Evolutionary conservation across 2,888 invertebrate species (phyloP), one percentile per base, ranked within the genome.

Genomic region (Hemistola chrysoprasaria): DNA sequence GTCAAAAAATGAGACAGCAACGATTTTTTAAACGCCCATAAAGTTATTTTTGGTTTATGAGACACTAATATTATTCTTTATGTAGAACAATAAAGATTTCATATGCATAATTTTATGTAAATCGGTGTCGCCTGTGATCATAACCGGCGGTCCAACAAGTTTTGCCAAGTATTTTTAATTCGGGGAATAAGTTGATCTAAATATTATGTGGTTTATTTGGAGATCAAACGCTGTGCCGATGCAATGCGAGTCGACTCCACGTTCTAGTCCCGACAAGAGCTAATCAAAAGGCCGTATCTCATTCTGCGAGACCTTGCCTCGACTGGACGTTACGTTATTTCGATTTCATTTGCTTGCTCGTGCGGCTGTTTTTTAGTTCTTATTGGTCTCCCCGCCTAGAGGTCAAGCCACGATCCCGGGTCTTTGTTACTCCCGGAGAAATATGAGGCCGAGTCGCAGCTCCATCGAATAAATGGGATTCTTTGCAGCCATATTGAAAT

Each of bases 341-440:
- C 87, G 86, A 84, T 87, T 86, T 85, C 87, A 87, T 87, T 88
- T 87, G 85, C 85, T 76, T 84, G 80, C 78, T 82, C 85, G 83
- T 82, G 86, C 76, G 65, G 56, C 47, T 44, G 68, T 77, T 79
- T 80, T 82, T 81, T 82, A 70, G 59, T 62, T 73, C 64, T 69
- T 75, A 59, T 71, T 74, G 62, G 62, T 57, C 59, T 61, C 52
- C 62, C 63, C 64, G 64, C 71, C 59, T 67, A 71, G 69, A 71
- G 86, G 87, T 87, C 84, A 83, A 70, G 71, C 64, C 73, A 70
- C 72, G 77, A 78, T 76, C 78, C 75, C 65, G 55, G 59, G 59
- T 65, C 78, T 82, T 86, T 85, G 83, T 85, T 81, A 75, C 78
- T 72, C 77, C 74, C 59, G 69, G 71, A 79, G 82, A 83, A 80